phyloP scores from a whole-genome alignment of 2,113 vertebrate species.

The Melanerpes formicivorus region DNA sequence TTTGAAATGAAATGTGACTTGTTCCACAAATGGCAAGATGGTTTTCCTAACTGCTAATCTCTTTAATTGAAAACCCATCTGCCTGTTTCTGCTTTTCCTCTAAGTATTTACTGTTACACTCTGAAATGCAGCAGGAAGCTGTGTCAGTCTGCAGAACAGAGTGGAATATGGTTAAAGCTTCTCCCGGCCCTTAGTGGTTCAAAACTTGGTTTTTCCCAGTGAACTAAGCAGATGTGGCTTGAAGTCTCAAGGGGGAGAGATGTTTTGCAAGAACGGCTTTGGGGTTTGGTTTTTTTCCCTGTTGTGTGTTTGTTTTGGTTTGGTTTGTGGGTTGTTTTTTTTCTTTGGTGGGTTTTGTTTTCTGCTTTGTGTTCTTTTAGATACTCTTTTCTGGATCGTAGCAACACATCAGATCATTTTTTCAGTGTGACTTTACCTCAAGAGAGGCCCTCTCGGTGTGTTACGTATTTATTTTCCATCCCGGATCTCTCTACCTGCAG shows the following conservation, averaged over 20 bases:
- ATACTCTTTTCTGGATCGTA: neutral
- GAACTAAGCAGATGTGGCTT: neutral
- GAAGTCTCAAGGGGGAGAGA: neutral
- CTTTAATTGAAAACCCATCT: conserved; percentile 33
- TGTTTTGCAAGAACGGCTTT: neutral
- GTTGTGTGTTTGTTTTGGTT: too few species aligned
- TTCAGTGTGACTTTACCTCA: neutral
- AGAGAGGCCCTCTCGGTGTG: neutral
- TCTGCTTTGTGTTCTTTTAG: neutral
- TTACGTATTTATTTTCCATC: neutral
- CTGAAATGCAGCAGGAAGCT: neutral
- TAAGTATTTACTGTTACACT: neutral
- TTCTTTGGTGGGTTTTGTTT: too few species aligned
- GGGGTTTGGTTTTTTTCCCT: neutral
- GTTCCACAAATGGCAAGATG: neutral
- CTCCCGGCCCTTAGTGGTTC: neutral
- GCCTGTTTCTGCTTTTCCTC: neutral
- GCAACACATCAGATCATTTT: neutral
- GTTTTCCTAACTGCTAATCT: conserved; percentile 11
- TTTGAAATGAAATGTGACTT: conserved; percentile 13
- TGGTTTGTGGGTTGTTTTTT: neutral
- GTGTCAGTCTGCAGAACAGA: neutral
- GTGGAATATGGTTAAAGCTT: neutral
- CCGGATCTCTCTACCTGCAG: neutral
- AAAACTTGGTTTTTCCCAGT: neutral